Conservation (phyloP, 2,888 invertebrate genomes). For the Diplazon laetatorius region DNA sequence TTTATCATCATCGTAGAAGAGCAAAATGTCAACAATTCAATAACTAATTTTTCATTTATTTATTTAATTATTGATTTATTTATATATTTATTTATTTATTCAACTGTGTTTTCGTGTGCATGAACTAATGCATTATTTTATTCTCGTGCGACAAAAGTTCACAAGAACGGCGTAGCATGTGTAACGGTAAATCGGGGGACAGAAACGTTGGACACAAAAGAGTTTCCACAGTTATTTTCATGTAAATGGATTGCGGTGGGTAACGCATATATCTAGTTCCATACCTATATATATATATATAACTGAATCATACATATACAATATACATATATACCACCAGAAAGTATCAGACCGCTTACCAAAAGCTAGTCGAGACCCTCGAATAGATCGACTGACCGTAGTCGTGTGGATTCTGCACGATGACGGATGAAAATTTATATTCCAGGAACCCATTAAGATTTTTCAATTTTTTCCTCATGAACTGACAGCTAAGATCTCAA, state of each 20-base stretch:
- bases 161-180: constrained; percentile 17
- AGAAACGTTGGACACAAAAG: constrained; percentile 40
- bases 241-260: constrained; percentile 68
- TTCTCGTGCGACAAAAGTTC: constrained; percentile 23
- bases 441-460: no score
- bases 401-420: no score
- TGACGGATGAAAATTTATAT: no score
- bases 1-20: constrained; percentile 40
- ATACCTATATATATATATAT: no score
- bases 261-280: no score
- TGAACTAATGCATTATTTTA: constrained; percentile 33
- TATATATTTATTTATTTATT: constrained; percentile 11
- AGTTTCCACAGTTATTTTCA: constrained; percentile 65
- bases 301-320: no score
- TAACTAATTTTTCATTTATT: background rate
- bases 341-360: no score
- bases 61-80: background rate
- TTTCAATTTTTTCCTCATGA: no score
- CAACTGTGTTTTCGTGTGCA: background rate
- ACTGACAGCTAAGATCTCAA: no score
- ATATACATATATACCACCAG: no score
- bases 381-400: no score
- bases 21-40: background rate
- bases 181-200: constrained; percentile 55
- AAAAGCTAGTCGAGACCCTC: no score